phyloP scores from a whole-genome alignment of 2,797 vertebrate genomes.

The Molothrus ater region DNA sequence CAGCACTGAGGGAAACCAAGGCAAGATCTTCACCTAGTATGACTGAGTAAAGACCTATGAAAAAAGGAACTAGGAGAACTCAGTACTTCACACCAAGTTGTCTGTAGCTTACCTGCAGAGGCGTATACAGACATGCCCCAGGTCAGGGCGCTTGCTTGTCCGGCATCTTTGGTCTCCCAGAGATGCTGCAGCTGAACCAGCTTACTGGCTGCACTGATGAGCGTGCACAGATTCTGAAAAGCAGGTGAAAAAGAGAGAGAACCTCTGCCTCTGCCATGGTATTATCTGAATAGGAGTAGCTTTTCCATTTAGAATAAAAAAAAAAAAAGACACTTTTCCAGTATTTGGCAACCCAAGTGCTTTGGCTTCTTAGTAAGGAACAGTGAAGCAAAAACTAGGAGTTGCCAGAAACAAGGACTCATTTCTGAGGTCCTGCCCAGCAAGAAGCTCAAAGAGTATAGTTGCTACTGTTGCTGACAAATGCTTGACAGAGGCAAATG shows the following conservation, averaged over 20 bases:
- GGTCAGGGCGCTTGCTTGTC: conserved; percentile 86
- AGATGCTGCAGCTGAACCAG: conserved; percentile 87
- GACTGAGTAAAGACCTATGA: background rate
- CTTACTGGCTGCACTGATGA: conserved; percentile 90
- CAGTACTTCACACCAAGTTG: background rate
- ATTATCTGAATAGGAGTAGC: background rate
- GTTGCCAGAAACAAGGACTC: background rate
- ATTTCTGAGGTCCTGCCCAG: background rate
- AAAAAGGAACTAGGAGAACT: background rate
- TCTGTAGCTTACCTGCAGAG: conserved; percentile 80
- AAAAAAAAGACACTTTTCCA: background rate
- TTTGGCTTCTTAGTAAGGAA: background rate
- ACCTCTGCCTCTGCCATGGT: background rate
- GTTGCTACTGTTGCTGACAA: background rate
- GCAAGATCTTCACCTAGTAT: background rate
- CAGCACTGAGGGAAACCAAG: background rate
- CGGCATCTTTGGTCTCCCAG: conserved; percentile 85
- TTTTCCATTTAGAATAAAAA: background rate
- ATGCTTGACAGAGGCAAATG: background rate
- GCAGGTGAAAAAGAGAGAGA: background rate
- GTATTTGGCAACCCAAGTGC: background rate
- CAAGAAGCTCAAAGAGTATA: background rate
- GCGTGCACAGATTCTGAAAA: conserved; percentile 87
- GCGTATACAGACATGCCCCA: conserved; percentile 89
- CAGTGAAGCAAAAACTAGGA: background rate